A percentile compares a stretch with the other conserved stretches of the same genome.
Evolutionary conservation across 2,888 invertebrate genomes (phyloP).

Genomic region (Cotesia congregata): DNA sequence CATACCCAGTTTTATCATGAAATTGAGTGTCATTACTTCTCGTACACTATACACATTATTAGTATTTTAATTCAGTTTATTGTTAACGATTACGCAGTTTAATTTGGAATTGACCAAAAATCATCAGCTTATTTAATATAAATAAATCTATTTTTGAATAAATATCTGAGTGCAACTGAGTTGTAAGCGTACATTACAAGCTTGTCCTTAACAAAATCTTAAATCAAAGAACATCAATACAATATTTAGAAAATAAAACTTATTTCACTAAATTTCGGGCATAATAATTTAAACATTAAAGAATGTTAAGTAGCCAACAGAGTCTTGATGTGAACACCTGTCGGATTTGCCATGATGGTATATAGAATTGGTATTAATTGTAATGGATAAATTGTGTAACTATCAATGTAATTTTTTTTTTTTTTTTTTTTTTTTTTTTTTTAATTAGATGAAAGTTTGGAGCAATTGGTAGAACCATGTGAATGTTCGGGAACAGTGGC

Average conservation of each 20-base stretch:
- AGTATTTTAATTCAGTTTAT: neutral
- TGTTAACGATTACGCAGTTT: neutral
- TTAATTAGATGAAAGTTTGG: constrained; percentile 64
- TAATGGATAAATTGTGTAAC: neutral
- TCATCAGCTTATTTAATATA: neutral
- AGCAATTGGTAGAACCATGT: constrained; percentile 73
- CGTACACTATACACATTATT: neutral
- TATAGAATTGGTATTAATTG: neutral
- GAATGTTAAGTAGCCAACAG: constrained; percentile 32
- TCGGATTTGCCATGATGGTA: constrained; percentile 73
- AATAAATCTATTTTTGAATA: neutral
- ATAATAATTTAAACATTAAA: neutral
- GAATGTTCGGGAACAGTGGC: constrained; percentile 73
- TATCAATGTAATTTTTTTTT: no score
- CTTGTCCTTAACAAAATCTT: neutral
- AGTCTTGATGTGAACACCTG: constrained; percentile 58
- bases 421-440: neutral
- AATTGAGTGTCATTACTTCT: neutral
- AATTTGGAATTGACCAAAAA: neutral
- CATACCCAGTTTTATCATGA: neutral
- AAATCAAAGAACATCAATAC: neutral
- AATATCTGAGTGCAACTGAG: neutral
- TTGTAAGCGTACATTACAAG: neutral
- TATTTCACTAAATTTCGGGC: no score
- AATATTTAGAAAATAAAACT: no score